Conservation (phyloP, 2,797 vertebrate species). For the Myripristis murdjan region DNA sequence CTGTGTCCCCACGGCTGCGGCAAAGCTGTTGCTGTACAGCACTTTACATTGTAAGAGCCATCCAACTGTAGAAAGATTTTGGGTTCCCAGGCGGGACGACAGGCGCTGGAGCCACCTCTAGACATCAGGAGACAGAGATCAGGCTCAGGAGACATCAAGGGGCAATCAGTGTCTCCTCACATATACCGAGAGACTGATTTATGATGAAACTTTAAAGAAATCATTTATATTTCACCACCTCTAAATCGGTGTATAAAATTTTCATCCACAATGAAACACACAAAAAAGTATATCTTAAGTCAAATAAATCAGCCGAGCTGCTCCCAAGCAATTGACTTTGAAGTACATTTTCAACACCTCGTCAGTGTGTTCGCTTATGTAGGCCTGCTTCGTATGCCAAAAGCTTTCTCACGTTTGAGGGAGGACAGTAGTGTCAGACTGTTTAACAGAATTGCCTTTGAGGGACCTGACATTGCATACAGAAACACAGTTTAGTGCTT, state of each 20-base stretch:
- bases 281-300: constrained; percentile 83
- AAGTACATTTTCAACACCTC: constrained; percentile 71
- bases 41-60: constrained; percentile 58
- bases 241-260: constrained; percentile 94
- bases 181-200: constrained; percentile 91
- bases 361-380: constrained; percentile 44
- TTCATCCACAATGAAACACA: constrained; percentile 91
- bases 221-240: constrained; percentile 95
- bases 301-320: constrained; percentile 81
- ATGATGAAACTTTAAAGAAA: constrained; percentile 95
- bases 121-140: constrained; percentile 74
- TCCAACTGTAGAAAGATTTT: constrained; percentile 61
- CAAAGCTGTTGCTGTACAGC: constrained; percentile 53
- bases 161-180: constrained; percentile 90
- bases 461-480: constrained; percentile 50
- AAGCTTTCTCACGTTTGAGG: constrained; percentile 51
- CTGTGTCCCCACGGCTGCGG: constrained; percentile 55
- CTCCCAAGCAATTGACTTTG: constrained; percentile 75
- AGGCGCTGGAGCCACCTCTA: constrained; percentile 75
- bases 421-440: constrained; percentile 56
- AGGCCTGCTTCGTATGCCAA: constrained; percentile 61
- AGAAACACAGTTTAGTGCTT: constrained; percentile 32
- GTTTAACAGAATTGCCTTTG: constrained; percentile 59
- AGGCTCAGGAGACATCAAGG: constrained; percentile 85
- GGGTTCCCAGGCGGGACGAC: constrained; percentile 73